phyloP scores from a whole-genome alignment of 2,113 vertebrate species.

The Haliaeetus leucogaster region DNA sequence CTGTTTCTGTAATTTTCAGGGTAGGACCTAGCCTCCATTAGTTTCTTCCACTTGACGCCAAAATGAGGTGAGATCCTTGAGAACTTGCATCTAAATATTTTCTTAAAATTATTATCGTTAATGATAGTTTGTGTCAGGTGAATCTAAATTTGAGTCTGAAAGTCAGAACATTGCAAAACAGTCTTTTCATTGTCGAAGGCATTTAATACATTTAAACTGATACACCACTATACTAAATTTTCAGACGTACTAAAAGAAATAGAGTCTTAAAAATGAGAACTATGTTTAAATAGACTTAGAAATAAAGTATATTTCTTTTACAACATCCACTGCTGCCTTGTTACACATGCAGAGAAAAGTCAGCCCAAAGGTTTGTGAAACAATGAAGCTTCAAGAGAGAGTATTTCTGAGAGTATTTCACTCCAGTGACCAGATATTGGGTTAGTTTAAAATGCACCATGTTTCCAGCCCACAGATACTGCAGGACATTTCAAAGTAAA shows the following conservation, averaged over 20 bases:
- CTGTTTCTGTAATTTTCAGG: neutral
- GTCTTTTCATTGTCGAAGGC: neutral
- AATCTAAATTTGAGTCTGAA: neutral
- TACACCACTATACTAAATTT: neutral
- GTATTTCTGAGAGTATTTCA: neutral
- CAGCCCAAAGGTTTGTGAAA: neutral
- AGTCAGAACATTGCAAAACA: neutral
- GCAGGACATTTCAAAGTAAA: neutral
- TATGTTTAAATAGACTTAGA: neutral
- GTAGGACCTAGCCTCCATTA: neutral
- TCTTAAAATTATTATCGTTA: neutral
- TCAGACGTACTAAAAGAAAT: neutral
- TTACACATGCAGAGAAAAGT: neutral
- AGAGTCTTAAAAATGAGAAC: neutral
- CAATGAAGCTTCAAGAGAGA: neutral
- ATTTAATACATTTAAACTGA: neutral
- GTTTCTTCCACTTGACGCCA: neutral
- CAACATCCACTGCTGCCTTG: neutral
- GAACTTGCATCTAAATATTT: neutral
- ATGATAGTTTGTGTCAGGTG: neutral
- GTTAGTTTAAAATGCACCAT: neutral
- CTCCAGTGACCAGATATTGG: neutral
- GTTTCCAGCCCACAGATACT: neutral
- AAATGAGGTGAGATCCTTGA: neutral
- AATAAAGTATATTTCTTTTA: neutral